phyloP scores from a whole-genome alignment of 2,888 invertebrate species.

The Malthinus seriepunctatus region DNA sequence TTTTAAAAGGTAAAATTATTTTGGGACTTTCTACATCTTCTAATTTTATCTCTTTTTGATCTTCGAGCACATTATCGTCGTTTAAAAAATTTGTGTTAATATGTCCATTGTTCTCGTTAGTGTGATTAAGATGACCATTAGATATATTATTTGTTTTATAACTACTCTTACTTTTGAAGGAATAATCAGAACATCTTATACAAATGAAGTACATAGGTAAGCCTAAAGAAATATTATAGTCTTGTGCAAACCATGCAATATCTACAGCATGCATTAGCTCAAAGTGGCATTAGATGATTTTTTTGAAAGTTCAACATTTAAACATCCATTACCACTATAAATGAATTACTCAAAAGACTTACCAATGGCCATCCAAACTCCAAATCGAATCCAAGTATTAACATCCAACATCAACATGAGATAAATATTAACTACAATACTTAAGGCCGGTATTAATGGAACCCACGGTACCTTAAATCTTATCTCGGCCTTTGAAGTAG shows the following conservation, averaged over 20 bases:
- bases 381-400: slow-evolving; percentile 83
- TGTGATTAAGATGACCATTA: slow-evolving; percentile 12
- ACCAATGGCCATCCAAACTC: slow-evolving; percentile 82
- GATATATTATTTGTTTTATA: slow-evolving; percentile 17
- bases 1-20: slow-evolving; percentile 52
- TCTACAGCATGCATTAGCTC: slow-evolving; percentile 40
- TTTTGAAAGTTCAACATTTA: neutral
- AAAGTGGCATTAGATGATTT: slow-evolving; percentile 6
- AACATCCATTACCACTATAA: slow-evolving; percentile 1
- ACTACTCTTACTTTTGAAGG: slow-evolving; percentile 8
- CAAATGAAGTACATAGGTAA: slow-evolving; percentile 46
- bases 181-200: slow-evolving; percentile 19
- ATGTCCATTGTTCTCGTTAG: slow-evolving; percentile 20
- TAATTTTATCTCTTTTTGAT: slow-evolving; percentile 56
- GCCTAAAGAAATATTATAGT: slow-evolving; percentile 44
- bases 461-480: slow-evolving; percentile 76
- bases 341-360: slow-evolving; percentile 45
- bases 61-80: slow-evolving; percentile 38
- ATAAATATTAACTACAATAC: slow-evolving; percentile 82
- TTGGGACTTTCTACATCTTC: slow-evolving; percentile 58
- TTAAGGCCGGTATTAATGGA: slow-evolving; percentile 79
- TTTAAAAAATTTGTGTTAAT: slow-evolving; percentile 9
- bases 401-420: slow-evolving; percentile 79
- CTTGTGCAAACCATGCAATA: slow-evolving; percentile 36
- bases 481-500: slow-evolving; percentile 63